Percentiles rank a stretch among this genome's conserved stretches.
Conservation (phyloP, 2,113 vertebrate genomes). For the Empidonax traillii region DNA sequence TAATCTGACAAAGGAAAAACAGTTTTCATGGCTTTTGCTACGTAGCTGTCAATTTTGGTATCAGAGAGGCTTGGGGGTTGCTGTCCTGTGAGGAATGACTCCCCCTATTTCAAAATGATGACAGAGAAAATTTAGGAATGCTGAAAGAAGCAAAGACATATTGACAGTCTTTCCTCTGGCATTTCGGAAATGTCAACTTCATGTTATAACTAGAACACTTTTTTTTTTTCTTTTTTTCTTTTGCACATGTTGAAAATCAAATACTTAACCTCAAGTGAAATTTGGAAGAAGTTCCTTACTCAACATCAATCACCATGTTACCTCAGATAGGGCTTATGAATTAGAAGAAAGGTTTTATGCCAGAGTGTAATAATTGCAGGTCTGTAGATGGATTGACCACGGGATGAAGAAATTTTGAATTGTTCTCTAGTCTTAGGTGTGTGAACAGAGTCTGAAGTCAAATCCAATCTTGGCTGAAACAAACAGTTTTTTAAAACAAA, state of each 20-base stretch:
- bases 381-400: rapidly evolving
- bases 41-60: background rate
- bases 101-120: background rate
- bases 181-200: constrained; percentile 4
- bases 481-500: background rate
- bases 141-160: background rate
- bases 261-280: background rate
- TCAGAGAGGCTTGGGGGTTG: background rate
- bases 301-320: background rate
- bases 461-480: background rate
- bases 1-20: background rate
- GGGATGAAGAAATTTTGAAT: background rate
- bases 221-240: background rate
- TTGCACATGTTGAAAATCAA: background rate
- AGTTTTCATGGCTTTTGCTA: background rate
- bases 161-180: background rate
- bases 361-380: background rate
- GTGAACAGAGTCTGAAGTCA: background rate
- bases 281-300: background rate
- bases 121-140: background rate
- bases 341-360: background rate
- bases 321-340: background rate
- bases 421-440: background rate
- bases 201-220: background rate
- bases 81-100: background rate